A percentile compares a stretch with the other conserved stretches of the same genome.
Conservation (phyloP, 2,797 vertebrate species). For the Mionectes olivaceus region DNA sequence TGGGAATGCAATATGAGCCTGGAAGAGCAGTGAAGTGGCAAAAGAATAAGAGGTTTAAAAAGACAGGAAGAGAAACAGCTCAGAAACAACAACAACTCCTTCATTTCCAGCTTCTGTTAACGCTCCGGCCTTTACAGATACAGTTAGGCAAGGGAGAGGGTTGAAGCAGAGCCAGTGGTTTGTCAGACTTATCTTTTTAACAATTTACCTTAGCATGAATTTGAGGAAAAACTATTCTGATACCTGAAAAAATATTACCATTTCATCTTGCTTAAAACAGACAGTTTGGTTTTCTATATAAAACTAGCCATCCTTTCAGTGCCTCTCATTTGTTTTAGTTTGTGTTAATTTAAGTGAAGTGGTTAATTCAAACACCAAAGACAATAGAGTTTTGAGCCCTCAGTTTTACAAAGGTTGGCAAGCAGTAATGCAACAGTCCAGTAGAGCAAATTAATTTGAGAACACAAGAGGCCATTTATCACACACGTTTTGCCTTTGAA, state of each 20-base stretch:
- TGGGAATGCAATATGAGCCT: slow-evolving; percentile 53
- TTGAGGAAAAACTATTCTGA: not conserved
- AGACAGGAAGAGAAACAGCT: slow-evolving; percentile 28
- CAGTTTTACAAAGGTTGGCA: slow-evolving; percentile 30
- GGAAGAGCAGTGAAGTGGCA: slow-evolving; percentile 44
- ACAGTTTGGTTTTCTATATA: not conserved
- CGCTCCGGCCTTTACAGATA: not conserved
- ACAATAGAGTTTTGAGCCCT: not conserved
- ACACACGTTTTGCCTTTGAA: not conserved
- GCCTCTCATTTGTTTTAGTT: not conserved
- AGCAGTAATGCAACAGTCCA: not conserved
- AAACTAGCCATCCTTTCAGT: not conserved
- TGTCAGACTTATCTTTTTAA: not conserved
- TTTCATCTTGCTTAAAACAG: not conserved
- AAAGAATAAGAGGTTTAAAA: slow-evolving; percentile 30
- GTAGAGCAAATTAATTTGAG: not conserved
- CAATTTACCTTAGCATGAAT: not conserved
- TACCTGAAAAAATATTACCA: not conserved
- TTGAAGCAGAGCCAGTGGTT: not conserved
- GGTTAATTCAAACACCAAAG: not conserved
- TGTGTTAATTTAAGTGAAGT: not conserved
- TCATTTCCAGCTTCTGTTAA: not conserved
- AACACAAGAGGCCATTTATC: slow-evolving; percentile 11
- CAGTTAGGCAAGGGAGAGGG: not conserved
- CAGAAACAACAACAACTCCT: not conserved